Percentiles rank a stretch among this genome's conserved stretches.
These are phyloP conservation scores for Falco berigora DNA, from an alignment of 2,797 vertebrate species.

Conservation along the genomic window DNA sequence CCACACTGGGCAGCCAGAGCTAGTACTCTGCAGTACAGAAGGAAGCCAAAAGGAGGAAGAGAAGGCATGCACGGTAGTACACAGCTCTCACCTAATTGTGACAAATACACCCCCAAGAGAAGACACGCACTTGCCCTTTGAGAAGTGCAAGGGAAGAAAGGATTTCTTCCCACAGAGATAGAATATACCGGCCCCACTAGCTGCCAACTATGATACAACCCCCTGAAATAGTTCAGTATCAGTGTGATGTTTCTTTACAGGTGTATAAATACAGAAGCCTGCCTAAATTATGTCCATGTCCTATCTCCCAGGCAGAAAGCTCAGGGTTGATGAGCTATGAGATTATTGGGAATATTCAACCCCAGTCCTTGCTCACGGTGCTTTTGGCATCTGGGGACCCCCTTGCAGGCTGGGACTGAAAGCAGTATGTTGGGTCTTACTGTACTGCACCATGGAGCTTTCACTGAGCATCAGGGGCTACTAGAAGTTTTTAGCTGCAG, in stretches of 20 bases:
- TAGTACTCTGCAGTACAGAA: not conserved
- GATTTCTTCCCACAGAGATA: not conserved
- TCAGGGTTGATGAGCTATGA: not conserved
- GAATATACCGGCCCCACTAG: not conserved
- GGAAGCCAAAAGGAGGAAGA: not conserved
- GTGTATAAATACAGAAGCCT: not conserved
- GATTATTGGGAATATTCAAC: not conserved
- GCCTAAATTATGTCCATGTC: not conserved
- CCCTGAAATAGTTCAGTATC: not conserved
- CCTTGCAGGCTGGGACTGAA: not conserved
- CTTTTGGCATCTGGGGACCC: not conserved
- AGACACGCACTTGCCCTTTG: not conserved
- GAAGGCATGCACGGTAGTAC: not conserved
- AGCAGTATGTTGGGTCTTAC: not conserved
- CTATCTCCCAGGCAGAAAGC: not conserved
- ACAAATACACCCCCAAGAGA: not conserved
- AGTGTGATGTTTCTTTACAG: not conserved
- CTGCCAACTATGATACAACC: not conserved
- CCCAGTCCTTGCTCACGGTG: not conserved
- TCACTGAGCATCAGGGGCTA: not conserved
- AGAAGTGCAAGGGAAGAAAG: not conserved
- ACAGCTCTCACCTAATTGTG: not conserved
- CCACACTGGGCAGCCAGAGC: not conserved
- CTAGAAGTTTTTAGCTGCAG: not conserved
- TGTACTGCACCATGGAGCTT: not conserved